Evolutionary conservation across 2,797 vertebrate genomes (phyloP).

Genomic region (Capromys pilorides): DNA sequence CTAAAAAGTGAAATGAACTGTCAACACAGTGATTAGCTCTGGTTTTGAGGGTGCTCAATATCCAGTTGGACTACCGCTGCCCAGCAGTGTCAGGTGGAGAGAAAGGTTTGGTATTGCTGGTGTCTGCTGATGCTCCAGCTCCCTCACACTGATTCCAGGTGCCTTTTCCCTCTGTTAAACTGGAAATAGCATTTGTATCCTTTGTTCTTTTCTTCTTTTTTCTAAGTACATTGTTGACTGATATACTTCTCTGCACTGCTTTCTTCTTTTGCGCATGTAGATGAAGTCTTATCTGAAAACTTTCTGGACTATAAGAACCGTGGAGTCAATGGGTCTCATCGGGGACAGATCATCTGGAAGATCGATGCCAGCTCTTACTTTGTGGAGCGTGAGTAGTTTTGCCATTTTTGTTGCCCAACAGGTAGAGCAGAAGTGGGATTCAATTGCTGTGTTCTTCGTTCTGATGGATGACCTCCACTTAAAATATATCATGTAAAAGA

Average conservation of each 20-base stretch:
- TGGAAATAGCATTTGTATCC: background rate
- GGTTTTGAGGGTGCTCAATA: background rate
- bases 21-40: background rate
- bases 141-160: background rate
- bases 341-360: slow-evolving; percentile 98
- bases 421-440: background rate
- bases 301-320: slow-evolving; percentile 99
- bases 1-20: slow-evolving; percentile 28
- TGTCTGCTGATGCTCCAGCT: background rate
- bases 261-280: slow-evolving; percentile 81
- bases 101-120: background rate
- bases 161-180: background rate
- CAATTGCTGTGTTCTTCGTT: background rate
- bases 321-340: slow-evolving; percentile 96
- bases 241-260: slow-evolving; percentile 54
- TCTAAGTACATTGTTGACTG: background rate
- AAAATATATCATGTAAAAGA: background rate
- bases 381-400: slow-evolving; percentile 91
- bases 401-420: background rate
- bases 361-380: slow-evolving; percentile 94
- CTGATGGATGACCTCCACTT: background rate
- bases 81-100: background rate
- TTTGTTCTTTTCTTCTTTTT: background rate
- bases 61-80: background rate
- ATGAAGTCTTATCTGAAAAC: slow-evolving; percentile 96